phyloP scores from a whole-genome alignment of 64 coral and sea anemone genomes.

The Catalaphyllia jardinei region DNA sequence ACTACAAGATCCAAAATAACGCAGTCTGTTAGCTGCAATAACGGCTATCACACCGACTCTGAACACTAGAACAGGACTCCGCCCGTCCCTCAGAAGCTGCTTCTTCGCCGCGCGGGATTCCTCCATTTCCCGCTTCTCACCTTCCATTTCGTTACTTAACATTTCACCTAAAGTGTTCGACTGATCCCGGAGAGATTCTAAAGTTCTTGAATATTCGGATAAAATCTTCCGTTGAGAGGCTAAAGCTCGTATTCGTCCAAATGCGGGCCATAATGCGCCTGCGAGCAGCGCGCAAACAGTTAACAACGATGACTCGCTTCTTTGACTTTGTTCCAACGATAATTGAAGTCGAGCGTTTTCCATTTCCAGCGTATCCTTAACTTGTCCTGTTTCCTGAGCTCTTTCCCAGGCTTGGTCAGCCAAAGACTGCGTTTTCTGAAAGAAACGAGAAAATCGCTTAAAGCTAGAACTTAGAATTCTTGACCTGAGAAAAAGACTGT shows the following conservation, averaged over 20 bases:
- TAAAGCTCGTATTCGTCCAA: conserved; percentile 66
- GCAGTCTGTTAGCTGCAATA: conserved; percentile 82
- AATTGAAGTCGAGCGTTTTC: conserved; percentile 79
- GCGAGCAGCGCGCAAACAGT: conserved; percentile 85
- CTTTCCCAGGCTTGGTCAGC: conserved; percentile 93
- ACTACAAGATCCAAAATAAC: conserved; percentile 72
- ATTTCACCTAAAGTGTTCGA: conserved; percentile 85
- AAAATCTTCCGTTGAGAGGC: conserved; percentile 77
- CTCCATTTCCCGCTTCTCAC: conserved; percentile 41
- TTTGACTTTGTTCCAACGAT: conserved; percentile 66
- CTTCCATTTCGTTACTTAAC: conserved; percentile 87
- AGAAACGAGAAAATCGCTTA: neutral
- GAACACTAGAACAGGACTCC: conserved; percentile 80
- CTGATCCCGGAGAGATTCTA: conserved; percentile 69
- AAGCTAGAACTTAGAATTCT: neutral
- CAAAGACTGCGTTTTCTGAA: conserved; percentile 89
- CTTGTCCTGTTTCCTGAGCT: conserved; percentile 79
- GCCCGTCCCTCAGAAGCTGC: conserved; percentile 37
- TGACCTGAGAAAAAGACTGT: too few species aligned
- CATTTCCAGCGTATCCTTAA: conserved; percentile 84
- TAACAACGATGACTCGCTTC: conserved; percentile 66
- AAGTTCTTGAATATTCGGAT: conserved; percentile 68
- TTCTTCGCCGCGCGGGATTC: neutral
- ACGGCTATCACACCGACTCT: conserved; percentile 81
- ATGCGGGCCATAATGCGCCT: conserved; percentile 92